Evolutionary conservation across 2,888 invertebrate species (phyloP).

Genomic region (Agrotis exclamationis): DNA sequence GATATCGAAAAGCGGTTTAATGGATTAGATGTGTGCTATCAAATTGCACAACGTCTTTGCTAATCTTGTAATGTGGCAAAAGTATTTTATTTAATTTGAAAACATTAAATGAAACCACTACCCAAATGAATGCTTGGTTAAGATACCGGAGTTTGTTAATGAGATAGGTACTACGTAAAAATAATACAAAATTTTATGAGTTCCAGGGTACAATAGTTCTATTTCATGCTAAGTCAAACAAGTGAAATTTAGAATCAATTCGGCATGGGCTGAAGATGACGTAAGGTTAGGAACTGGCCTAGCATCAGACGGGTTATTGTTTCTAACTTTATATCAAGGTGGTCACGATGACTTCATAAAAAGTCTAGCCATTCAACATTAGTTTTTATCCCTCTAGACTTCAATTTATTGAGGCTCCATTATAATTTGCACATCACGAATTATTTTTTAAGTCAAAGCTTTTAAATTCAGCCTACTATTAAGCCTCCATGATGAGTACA

Average conservation of each 20-base stretch:
- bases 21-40: conserved; percentile 55
- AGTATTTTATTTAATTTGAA: background rate
- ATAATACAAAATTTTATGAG: conserved; percentile 1
- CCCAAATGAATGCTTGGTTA: background rate
- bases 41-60: conserved; percentile 55
- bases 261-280: conserved; percentile 78
- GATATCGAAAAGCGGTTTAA: conserved; percentile 69
- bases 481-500: conserved; percentile 21
- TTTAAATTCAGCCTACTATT: conserved; percentile 30
- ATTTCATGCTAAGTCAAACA: conserved; percentile 69
- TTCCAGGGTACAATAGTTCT: conserved; percentile 52
- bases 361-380: conserved; percentile 51
- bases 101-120: background rate
- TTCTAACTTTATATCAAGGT: conserved; percentile 62
- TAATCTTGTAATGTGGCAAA: conserved; percentile 24
- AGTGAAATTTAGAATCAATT: conserved; percentile 83
- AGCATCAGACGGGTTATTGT: conserved; percentile 72
- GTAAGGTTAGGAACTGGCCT: conserved; percentile 71
- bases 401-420: conserved; percentile 30
- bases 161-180: conserved; percentile 3
- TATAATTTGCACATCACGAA: conserved; percentile 11
- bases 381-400: conserved; percentile 32
- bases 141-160: background rate
- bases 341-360: conserved; percentile 71
- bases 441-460: conserved; percentile 41